Base-by-base conservation (phyloP, 2,888 invertebrate genomes). In the Amiota communis region DNA sequence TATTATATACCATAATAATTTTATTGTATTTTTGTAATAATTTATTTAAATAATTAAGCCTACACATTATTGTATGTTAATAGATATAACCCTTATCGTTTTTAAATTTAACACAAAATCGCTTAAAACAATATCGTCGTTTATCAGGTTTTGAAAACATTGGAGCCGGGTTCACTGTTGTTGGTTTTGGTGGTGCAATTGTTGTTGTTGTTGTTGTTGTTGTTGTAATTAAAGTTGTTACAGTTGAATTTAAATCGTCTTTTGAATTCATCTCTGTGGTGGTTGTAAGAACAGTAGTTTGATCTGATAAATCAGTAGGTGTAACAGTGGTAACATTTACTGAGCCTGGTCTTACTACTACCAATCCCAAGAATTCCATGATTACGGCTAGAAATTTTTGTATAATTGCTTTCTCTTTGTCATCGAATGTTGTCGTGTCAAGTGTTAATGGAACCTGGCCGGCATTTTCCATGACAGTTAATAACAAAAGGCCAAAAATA, bases 21-120 rank as follows among this genome's bases (percentile, higher is more conserved):
- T n/a, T n/a, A n/a, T n/a, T 36, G 36, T 36, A 36, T 2, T 36
- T 4, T 36, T 36, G 2, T 36, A 36, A 36, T 36, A 36, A 36
- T 36, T 36, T 36, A 36, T 36, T 36, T 36, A 36, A 6, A 36
- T 36, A 36, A 36, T 6, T 36, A 36, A 36, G 6, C 36, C 6
- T 6, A 36, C 36, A 6, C 6, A 36, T 36, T 2, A 23, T 23
- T 23, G 23, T 23, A 48, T 4, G 8, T 69, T 70, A 84, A 46
- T 76, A 75, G 9, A 85, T 84, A 10, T 82, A 85, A 1, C 83
- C 83, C 48, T 72, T 77, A 49, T 83, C 83, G 17, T 71, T 78
- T 8, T n/a, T 65, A 15, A 83, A 85, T 65, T 83, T 83, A 23
- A 81, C 83, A 61, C 85, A 83, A 3, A 77, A 71, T 0, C 85